These are phyloP conservation scores for Machimus rusticus DNA, from an alignment of 2,888 invertebrate genomes.

Conservation along the genomic window DNA sequence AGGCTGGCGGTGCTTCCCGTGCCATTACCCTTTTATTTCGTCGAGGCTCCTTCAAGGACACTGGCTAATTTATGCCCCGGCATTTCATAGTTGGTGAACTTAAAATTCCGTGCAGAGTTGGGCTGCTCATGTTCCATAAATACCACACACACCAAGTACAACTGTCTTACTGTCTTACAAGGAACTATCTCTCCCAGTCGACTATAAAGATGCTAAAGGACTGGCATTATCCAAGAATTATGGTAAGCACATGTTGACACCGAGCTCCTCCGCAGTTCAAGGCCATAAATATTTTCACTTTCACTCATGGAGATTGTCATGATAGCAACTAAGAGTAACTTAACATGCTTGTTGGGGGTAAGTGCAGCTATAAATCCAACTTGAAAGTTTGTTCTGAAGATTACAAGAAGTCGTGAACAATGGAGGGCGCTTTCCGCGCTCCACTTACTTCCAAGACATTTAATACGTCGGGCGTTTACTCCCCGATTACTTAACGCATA, in stretches of 20 bases:
- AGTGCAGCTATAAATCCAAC: slow-evolving; percentile 39
- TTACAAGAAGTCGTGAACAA: slow-evolving; percentile 24
- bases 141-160: slow-evolving; percentile 9
- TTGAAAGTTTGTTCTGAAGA: slow-evolving; percentile 29
- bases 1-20: not conserved
- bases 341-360: slow-evolving; percentile 40
- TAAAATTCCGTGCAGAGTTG: slow-evolving; percentile 21
- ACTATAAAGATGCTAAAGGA: slow-evolving; percentile 37
- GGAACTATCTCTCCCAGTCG: slow-evolving; percentile 14
- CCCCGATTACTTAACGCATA: slow-evolving; percentile 10
- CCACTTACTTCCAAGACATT: slow-evolving; percentile 27
- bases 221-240: slow-evolving; percentile 38
- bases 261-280: slow-evolving; percentile 34
- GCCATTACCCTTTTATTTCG: not conserved
- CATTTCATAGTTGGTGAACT: slow-evolving; percentile 35
- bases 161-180: slow-evolving; percentile 33
- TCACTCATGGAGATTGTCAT: slow-evolving; percentile 40
- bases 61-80: slow-evolving; percentile 9
- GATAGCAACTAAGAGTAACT: slow-evolving; percentile 39
- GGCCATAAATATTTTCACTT: slow-evolving; percentile 41
- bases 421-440: slow-evolving; percentile 14
- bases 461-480: slow-evolving; percentile 22
- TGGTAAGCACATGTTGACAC: slow-evolving; percentile 41
- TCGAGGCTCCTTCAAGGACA: not conserved
- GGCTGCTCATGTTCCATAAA: slow-evolving; percentile 4